Evolutionary conservation across 2,888 invertebrate genomes (phyloP), one percentile per base, ranked within the genome.

Genomic region (Hedya salicella): DNA sequence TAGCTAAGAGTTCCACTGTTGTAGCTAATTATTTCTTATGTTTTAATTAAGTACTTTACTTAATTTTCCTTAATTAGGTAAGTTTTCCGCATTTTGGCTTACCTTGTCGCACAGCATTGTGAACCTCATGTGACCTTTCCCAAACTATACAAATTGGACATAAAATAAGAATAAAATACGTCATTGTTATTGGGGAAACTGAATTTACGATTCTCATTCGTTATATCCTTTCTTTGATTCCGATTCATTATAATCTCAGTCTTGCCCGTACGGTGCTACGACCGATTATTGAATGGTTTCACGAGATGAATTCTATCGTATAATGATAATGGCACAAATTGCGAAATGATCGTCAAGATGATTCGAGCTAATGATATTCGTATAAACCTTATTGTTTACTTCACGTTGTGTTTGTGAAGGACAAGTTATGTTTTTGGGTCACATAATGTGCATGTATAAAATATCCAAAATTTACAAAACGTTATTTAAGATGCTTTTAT

Each of bases 291-390:
- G 17, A 32, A 46, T n/a, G 44, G 3, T 32, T 11, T 49, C 14
- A 4, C 11, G 48, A 42, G 40, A 21, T 56, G 19, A 40, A 25
- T 53, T 46, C 21, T 54, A 44, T 62, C 42, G 4, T 30, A 52
- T 46, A 25, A 63, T 25, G 54, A 49, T 56, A 30, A 40, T 40
- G 48, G 48, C 30, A 48, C 46, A 48, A 56, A 62, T 62, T 56
- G 54, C 54, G 8, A 21, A 39, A 46, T 36, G 49, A 17, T 30
- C 42, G n/a, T 59, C 25, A 36, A 11, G 48, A 48, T 56, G 56
- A 63, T 57, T 63, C 57, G 42, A 57, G 40, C 19, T 63, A 56
- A 63, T 57, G 63, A 50, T 42, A 40, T 48, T 14, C 19, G 49
- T 42, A 54, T 54, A 56, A 40, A 30, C 11, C 17, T 39, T n/a